phyloP scores from a whole-genome alignment of 2,113 vertebrate genomes.

The Sylvilagus bachmani region DNA sequence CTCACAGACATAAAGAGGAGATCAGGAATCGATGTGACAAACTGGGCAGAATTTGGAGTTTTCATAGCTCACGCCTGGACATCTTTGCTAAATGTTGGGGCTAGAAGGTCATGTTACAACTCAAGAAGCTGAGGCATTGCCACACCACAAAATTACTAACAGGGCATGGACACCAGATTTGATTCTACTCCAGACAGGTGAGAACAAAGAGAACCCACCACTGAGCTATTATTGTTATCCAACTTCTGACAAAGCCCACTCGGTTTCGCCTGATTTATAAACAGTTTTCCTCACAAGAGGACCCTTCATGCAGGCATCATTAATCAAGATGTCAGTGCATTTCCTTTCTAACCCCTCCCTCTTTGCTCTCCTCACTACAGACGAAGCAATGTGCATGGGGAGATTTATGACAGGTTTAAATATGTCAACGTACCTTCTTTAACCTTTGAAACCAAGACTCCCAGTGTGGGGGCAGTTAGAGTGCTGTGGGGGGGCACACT shows the following conservation, averaged over 20 bases:
- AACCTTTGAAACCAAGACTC: slow-evolving; percentile 46
- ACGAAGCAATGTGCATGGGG: not conserved
- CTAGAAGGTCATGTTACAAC: not conserved
- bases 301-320: slow-evolving; percentile 12
- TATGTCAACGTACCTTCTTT: not conserved
- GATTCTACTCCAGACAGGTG: not conserved
- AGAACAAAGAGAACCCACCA: slow-evolving; percentile 56
- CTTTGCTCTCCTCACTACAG: slow-evolving; percentile 3
- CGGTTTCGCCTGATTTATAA: slow-evolving; percentile 19
- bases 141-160: not conserved
- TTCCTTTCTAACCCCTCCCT: slow-evolving; percentile 29
- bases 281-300: slow-evolving; percentile 29
- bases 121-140: not conserved
- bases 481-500: not conserved
- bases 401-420: slow-evolving; percentile 19
- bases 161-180: not conserved
- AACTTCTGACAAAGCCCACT: slow-evolving; percentile 37
- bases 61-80: not conserved
- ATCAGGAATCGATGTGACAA: not conserved
- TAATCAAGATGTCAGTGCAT: slow-evolving; percentile 63
- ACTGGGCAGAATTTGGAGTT: slow-evolving; percentile 5
- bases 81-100: not conserved
- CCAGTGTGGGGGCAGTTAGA: not conserved
- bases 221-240: not conserved
- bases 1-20: not conserved